Evolutionary conservation across 2,888 invertebrate species (phyloP), one percentile per base, ranked within the genome.

Genomic region (Phengaris alcon): DNA sequence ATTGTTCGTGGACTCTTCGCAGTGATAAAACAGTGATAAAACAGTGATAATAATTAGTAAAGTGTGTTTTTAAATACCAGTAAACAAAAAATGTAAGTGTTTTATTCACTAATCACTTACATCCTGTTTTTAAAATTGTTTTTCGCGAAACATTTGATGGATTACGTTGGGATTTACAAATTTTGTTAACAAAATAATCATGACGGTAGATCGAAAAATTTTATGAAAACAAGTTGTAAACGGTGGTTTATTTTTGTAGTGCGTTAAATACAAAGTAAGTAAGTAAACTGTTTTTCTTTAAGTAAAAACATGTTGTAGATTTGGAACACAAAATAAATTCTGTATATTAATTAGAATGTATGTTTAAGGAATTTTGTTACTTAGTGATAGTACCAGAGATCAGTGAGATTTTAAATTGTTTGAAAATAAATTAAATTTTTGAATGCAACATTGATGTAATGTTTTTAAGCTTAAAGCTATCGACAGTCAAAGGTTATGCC

Each of bases 161-260:
- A 9, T 9, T 57, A 57, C 57, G 7, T 57, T 15, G 8, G 15
- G 9, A 8, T 15, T 57, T 57, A n/a, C 35, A n/a, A n/a, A n/a
- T n/a, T n/a, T n/a, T n/a, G n/a, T n/a, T n/a, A n/a, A n/a, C n/a
- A 2, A 35, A 35, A 35, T 35, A 7, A 48, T 1, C 3, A 8
- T 64, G 64, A 64, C 64, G 44, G 35, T 64, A 35, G 64, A 64
- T 64, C 64, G 64, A 64, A 64, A 64, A 64, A 35, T 35, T 9
- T 44, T 22, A 52, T 52, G 52, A 52, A 52, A 52, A 52, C 52
- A 52, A 52, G 35, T 64, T 35, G 64, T 64, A 64, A 64, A 35
- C 64, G 35, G 35, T 13, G 6, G 22, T 52, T 52, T 64, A 35
- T 64, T 64, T 35, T 64, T 64, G 64, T 64, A n/a, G 8, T 22